phyloP scores from a whole-genome alignment of 2,113 vertebrate species.

The Platichthys flesus region DNA sequence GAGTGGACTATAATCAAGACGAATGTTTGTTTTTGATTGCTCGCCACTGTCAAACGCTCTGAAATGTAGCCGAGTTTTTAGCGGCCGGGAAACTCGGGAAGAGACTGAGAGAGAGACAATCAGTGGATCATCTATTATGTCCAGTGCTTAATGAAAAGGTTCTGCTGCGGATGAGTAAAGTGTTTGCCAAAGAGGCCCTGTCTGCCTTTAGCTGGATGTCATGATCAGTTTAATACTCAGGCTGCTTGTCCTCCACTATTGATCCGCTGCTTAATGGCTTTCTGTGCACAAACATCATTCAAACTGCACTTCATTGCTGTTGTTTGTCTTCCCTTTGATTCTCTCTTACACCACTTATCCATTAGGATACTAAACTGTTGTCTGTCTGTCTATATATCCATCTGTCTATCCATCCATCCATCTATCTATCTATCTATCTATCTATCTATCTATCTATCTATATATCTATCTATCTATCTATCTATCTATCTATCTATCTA shows the following conservation, averaged over 20 bases:
- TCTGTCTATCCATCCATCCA: slow-evolving; percentile 3
- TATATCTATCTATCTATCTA: no score
- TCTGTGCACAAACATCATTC: slow-evolving; percentile 57
- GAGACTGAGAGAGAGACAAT: slow-evolving; percentile 47
- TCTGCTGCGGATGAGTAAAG: slow-evolving; percentile 55
- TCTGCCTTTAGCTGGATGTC: slow-evolving; percentile 69
- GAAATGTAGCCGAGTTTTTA: slow-evolving; percentile 41
- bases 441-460: neutral
- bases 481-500: neutral
- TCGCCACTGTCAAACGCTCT: slow-evolving; percentile 38
- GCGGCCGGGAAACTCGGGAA: slow-evolving; percentile 21
- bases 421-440: neutral
- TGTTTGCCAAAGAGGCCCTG: slow-evolving; percentile 62
- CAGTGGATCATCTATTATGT: slow-evolving; percentile 75
- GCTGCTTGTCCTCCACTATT: slow-evolving; percentile 68
- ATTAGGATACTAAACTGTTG: neutral
- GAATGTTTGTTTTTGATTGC: slow-evolving; percentile 68
- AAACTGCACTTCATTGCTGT: slow-evolving; percentile 59
- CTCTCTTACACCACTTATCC: slow-evolving; percentile 46
- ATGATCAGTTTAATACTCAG: slow-evolving; percentile 71
- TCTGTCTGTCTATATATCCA: neutral
- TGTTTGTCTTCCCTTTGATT: slow-evolving; percentile 44
- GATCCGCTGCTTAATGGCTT: slow-evolving; percentile 68
- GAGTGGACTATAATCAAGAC: slow-evolving; percentile 74
- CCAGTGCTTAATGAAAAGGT: slow-evolving; percentile 72